Conservation (phyloP, 2,113 vertebrate genomes). For the Archocentrus centrarchus region DNA sequence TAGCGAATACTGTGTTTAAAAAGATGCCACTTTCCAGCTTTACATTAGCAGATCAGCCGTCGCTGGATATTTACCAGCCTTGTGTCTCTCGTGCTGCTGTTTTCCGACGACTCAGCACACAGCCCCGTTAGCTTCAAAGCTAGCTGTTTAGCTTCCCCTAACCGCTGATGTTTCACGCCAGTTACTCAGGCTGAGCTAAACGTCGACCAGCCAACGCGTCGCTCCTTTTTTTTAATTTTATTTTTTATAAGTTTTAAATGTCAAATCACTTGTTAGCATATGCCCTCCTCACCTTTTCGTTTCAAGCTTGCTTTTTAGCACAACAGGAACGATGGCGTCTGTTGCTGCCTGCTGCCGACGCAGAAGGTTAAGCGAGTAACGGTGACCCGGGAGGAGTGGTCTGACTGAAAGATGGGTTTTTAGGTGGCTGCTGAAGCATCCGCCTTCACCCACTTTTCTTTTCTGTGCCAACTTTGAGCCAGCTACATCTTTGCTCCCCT, state of each 20-base stretch:
- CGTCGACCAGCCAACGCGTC: accelerated
- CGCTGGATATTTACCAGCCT: no score
- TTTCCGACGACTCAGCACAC: not conserved
- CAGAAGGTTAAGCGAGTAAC: conserved; percentile 65
- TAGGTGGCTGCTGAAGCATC: not conserved
- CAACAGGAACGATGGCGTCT: conserved; percentile 66
- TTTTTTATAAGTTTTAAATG: no score
- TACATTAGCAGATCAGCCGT: not conserved
- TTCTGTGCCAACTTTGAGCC: not conserved
- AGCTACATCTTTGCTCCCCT: not conserved
- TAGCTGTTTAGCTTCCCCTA: conserved; percentile 19
- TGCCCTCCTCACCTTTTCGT: conserved; percentile 68
- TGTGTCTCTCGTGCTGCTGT: not conserved
- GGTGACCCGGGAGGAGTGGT: conserved; percentile 34
- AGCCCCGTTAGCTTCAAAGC: conserved; percentile 23
- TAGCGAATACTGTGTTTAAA: not conserved
- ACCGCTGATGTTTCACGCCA: not conserved
- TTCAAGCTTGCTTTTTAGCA: conserved; percentile 31
- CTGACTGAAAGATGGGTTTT: not conserved
- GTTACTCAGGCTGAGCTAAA: not conserved
- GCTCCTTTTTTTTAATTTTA: not conserved
- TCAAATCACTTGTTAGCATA: not conserved
- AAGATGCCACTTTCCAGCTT: not conserved
- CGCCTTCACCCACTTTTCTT: not conserved
- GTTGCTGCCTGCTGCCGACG: conserved; percentile 47